Evolutionary conservation across 1,140 invertebrate species (phyloP), one percentile per base, ranked within the genome.

Genomic region (Panagrolaimus sp.): DNA sequence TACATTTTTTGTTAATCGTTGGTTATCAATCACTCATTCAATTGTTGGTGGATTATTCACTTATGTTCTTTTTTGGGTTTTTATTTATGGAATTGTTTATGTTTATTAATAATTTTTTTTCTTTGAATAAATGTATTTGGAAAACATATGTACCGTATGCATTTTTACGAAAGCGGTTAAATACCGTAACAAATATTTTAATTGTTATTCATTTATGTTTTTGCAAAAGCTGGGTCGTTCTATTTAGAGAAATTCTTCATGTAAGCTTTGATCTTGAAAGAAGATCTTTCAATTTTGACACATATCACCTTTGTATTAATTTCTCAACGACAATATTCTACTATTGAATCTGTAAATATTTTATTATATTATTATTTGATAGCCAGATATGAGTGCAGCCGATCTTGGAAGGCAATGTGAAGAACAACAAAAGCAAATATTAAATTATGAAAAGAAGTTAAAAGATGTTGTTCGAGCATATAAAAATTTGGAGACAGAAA

Each of bases 1-100:
- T 13, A 65, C 13, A 20, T 76, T 66, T 42, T 76, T 76, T 45
- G 46, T 46, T 4, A 71, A 63, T 53, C 67, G 75, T 51, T 63
- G 68, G 9, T 62, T 78, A 11, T 47, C 51, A 13, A 3, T 74
- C 25, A 73, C 48, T n/a, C 77, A 80, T 72, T 83, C 83, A 20
- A 63, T 84, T 25, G 80, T 82, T 51, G 77, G 80, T 20, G 84
- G 84, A 23, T 66, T 85, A 9, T 81, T 84, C 70, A 84, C 84
- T 42, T 84, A 85, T 70, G 77, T 84, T 68, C 73, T 85, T 0
- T 84, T 84, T 62, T 84, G 84, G 84, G 84, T 84, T 20, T 84
- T 84, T 74, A 68, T 85, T 23, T 84, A 84, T 73, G 84, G 84
- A 53, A 81, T 84, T 74, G 84, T 84, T 47, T 84, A 84, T 71